These are phyloP conservation scores for Phortica variegata DNA, from an alignment of 1,140 invertebrate genomes.

Conservation along the genomic window DNA sequence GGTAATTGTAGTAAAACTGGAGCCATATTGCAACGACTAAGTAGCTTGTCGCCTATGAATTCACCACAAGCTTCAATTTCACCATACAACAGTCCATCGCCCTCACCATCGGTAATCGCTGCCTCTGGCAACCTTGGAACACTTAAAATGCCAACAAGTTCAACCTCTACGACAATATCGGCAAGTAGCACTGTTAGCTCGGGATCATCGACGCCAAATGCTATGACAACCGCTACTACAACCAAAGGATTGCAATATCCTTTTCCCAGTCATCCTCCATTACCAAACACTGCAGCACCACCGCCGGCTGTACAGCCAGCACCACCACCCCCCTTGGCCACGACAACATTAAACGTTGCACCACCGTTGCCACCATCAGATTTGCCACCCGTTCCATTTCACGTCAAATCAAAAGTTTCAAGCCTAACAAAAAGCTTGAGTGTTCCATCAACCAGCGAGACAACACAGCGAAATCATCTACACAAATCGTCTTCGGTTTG, in stretches of 20 bases:
- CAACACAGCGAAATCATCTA: conserved; percentile 30
- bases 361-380: conserved; percentile 10
- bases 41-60: conserved; percentile 54
- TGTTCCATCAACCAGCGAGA: conserved; percentile 29
- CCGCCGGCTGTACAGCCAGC: conserved; percentile 39
- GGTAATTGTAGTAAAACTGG: conserved; percentile 37
- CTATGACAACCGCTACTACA: conserved; percentile 11
- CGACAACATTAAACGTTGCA: not conserved
- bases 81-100: conserved; percentile 51
- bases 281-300: conserved; percentile 58
- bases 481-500: conserved; percentile 57
- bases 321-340: conserved; percentile 31
- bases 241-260: conserved; percentile 75
- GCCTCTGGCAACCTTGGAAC: conserved; percentile 14
- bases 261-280: conserved; percentile 74
- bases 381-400: not conserved
- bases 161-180: not conserved
- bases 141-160: not conserved
- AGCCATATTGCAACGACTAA: conserved; percentile 40
- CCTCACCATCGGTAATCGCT: conserved; percentile 35
- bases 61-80: conserved; percentile 54
- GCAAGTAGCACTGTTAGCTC: not conserved
- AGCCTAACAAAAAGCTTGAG: conserved; percentile 41
- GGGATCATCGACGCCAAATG: conserved; percentile 11
- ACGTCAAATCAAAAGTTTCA: conserved; percentile 2